phyloP scores from a whole-genome alignment of 2,888 invertebrate genomes.

The Orgyia antiqua region DNA sequence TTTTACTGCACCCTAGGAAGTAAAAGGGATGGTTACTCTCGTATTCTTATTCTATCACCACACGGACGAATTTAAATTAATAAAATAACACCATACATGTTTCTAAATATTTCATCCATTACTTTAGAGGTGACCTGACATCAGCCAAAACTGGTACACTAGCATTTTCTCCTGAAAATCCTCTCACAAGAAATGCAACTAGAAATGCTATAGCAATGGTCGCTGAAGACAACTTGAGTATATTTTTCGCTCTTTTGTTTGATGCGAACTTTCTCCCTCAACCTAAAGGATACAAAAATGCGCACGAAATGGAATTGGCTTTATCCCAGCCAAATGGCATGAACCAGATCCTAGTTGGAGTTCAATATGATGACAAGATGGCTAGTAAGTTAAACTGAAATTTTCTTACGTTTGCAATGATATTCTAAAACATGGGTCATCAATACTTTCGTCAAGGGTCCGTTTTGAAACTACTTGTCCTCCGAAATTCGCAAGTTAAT shows the following conservation, averaged over 20 bases:
- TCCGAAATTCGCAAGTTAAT: too few species aligned
- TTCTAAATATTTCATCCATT: too few species aligned
- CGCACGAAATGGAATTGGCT: slow-evolving; percentile 51
- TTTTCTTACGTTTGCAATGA: too few species aligned
- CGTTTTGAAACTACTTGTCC: too few species aligned
- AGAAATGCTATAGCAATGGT: slow-evolving; percentile 58
- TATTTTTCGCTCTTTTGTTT: slow-evolving; percentile 52
- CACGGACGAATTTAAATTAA: too few species aligned
- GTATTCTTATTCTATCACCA: too few species aligned
- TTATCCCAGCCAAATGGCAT: slow-evolving; percentile 62
- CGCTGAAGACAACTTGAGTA: slow-evolving; percentile 59
- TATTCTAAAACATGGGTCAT: too few species aligned
- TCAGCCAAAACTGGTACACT: slow-evolving; percentile 55
- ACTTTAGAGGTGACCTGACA: slow-evolving; percentile 58
- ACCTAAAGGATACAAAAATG: slow-evolving; percentile 60
- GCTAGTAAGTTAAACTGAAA: slow-evolving; percentile 46
- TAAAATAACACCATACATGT: too few species aligned
- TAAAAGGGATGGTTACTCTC: too few species aligned
- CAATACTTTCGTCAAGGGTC: too few species aligned
- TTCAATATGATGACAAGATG: slow-evolving; percentile 66
- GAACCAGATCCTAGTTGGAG: slow-evolving; percentile 63
- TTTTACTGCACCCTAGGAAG: too few species aligned
- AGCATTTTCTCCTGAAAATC: slow-evolving; percentile 67
- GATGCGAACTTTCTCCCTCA: slow-evolving; percentile 53
- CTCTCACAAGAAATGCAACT: slow-evolving; percentile 55